Percentiles rank a stretch among this genome's conserved stretches.
Conservation (phyloP, 2,113 vertebrate genomes). For the Bettongia penicillata region DNA sequence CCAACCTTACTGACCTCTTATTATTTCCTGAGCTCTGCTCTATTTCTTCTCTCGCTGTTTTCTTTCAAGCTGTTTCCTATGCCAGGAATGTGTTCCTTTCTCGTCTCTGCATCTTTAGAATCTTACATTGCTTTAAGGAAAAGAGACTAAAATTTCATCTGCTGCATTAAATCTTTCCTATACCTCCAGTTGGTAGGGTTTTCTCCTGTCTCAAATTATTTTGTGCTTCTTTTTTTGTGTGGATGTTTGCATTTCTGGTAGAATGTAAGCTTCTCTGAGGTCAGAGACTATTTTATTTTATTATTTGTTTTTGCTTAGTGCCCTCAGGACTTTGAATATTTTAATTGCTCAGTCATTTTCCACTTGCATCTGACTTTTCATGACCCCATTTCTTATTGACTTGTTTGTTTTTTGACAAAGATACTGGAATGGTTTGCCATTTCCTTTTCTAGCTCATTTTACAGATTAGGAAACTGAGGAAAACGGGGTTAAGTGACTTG, state of each 20-base stretch:
- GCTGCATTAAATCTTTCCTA: not conserved
- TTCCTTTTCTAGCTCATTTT: too few relatives aligned
- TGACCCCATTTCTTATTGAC: too few relatives aligned
- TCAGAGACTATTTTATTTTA: not conserved
- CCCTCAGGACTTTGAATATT: not conserved
- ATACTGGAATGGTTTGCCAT: too few relatives aligned
- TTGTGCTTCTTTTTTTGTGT: not conserved
- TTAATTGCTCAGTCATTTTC: too few relatives aligned
- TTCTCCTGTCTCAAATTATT: not conserved
- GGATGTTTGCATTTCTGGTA: not conserved
- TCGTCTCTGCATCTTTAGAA: not conserved
- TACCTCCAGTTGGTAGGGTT: not conserved
- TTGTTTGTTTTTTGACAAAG: too few relatives aligned
- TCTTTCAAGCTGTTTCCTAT: not conserved
- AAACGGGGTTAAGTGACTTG: too few relatives aligned
- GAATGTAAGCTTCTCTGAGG: not conserved
- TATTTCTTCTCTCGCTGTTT: not conserved
- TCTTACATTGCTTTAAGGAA: not conserved
- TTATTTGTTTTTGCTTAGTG: not conserved
- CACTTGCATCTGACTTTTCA: too few relatives aligned
- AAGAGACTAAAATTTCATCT: not conserved
- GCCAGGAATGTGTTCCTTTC: not conserved
- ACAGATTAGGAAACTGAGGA: too few relatives aligned
- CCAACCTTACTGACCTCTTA: not conserved
- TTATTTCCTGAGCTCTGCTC: not conserved